phyloP scores from a whole-genome alignment of 1,140 invertebrate species.

The Cyclina sinensis region DNA sequence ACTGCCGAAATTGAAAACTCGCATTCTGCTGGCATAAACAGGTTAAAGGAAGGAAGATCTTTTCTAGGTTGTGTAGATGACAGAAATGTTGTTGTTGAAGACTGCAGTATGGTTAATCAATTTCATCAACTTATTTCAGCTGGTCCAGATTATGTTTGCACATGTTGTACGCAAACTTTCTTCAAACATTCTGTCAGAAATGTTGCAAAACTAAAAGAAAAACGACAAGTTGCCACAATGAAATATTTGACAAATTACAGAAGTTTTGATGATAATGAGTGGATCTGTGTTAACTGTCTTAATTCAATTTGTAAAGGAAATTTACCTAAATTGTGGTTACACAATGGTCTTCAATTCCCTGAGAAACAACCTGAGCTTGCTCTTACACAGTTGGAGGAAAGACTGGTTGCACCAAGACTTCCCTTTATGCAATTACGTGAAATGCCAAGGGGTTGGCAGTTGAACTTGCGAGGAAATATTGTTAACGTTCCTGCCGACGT shows the following conservation, averaged over 20 bases:
- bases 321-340: constrained; percentile 54
- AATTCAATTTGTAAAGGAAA: constrained; percentile 7
- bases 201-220: background rate
- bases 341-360: constrained; percentile 68
- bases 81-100: too few species aligned
- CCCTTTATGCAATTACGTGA: constrained; percentile 74
- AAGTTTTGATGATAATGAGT: constrained; percentile 3
- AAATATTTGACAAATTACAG: background rate
- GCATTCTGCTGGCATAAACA: too few species aligned
- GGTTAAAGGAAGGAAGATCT: too few species aligned
- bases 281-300: constrained; percentile 35
- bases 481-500: constrained; percentile 59
- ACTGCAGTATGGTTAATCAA: too few species aligned
- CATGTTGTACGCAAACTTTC: constrained; percentile 59
- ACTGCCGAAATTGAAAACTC: too few species aligned
- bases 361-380: constrained; percentile 52
- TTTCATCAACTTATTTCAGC: constrained; percentile 25
- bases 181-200: constrained; percentile 63
- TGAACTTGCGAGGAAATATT: constrained; percentile 33
- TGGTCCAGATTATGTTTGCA: constrained; percentile 53
- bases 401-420: constrained; percentile 50
- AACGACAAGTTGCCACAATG: background rate
- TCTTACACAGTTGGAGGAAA: constrained; percentile 47
- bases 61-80: too few species aligned
- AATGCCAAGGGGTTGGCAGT: constrained; percentile 35